Percentiles rank a stretch among this genome's conserved stretches.
phyloP scores from a whole-genome alignment of 2,888 invertebrate genomes.

The Argyresthia albistria region DNA sequence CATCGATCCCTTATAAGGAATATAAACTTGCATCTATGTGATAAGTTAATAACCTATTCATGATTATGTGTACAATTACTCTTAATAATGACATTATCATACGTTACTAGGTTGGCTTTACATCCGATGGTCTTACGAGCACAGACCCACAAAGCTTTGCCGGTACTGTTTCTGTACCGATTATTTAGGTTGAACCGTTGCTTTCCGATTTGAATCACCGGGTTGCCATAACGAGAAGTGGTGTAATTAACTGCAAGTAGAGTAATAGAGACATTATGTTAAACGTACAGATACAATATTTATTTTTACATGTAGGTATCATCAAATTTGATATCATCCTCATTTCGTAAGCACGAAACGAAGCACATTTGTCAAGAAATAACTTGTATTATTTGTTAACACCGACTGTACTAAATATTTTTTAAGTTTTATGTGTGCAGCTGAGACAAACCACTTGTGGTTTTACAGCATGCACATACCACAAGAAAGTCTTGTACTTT shows the following conservation, averaged over 20 bases:
- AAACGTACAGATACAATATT: too few species aligned
- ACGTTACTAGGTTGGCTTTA: slow-evolving; percentile 17
- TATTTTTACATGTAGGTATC: too few species aligned
- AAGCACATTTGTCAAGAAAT: too few species aligned
- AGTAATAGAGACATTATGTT: slow-evolving; percentile 3
- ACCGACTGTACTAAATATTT: too few species aligned
- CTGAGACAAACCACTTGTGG: too few species aligned
- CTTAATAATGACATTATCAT: slow-evolving; percentile 19
- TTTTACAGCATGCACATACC: too few species aligned
- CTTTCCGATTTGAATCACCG: background rate
- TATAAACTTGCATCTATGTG: background rate
- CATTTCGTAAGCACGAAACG: too few species aligned
- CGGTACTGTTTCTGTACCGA: background rate
- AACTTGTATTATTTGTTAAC: too few species aligned
- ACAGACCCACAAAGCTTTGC: background rate
- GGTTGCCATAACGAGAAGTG: background rate
- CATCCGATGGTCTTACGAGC: background rate
- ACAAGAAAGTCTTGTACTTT: too few species aligned
- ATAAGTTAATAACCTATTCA: background rate
- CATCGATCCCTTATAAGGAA: background rate
- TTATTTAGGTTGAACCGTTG: slow-evolving; percentile 4
- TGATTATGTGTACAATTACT: slow-evolving; percentile 13
- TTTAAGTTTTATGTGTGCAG: too few species aligned
- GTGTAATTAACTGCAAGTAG: background rate
- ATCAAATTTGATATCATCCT: too few species aligned